phyloP scores from a whole-genome alignment of 2,113 vertebrate genomes.

The Penelope pileata region DNA sequence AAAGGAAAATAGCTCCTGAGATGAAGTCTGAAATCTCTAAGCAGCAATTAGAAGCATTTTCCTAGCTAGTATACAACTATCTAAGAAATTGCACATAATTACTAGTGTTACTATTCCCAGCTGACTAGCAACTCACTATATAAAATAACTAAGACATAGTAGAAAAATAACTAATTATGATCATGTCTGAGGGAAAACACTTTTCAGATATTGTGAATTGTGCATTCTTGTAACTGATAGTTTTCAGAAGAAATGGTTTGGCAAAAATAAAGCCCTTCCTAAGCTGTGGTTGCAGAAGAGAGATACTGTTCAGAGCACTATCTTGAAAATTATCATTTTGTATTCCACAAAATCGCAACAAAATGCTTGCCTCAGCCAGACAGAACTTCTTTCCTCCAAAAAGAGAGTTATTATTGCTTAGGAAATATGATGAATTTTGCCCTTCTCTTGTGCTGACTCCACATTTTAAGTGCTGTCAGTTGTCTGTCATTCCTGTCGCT shows the following conservation, averaged over 20 bases:
- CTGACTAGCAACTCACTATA: background rate
- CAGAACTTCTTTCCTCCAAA: background rate
- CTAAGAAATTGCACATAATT: constrained; percentile 23
- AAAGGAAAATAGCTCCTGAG: background rate
- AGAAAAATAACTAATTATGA: background rate
- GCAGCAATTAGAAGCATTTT: background rate
- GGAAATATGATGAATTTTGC: background rate
- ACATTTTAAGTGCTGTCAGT: background rate
- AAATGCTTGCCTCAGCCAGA: background rate
- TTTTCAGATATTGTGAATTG: background rate
- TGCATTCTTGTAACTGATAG: background rate
- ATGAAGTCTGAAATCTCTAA: background rate
- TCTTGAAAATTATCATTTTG: background rate
- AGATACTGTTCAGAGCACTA: background rate
- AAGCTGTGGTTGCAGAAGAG: background rate
- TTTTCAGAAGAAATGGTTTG: background rate
- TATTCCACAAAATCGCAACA: background rate
- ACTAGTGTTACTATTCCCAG: background rate
- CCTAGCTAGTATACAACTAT: background rate
- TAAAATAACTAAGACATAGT: background rate
- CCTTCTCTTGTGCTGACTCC: background rate
- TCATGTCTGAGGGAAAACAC: background rate
- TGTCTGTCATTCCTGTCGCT: background rate
- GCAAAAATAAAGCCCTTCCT: background rate
- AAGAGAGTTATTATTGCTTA: background rate